Percentiles rank a stretch among this genome's conserved stretches.
These are phyloP conservation scores for Chesias legatella DNA, from an alignment of 2,888 invertebrate species.

Conservation along the genomic window DNA sequence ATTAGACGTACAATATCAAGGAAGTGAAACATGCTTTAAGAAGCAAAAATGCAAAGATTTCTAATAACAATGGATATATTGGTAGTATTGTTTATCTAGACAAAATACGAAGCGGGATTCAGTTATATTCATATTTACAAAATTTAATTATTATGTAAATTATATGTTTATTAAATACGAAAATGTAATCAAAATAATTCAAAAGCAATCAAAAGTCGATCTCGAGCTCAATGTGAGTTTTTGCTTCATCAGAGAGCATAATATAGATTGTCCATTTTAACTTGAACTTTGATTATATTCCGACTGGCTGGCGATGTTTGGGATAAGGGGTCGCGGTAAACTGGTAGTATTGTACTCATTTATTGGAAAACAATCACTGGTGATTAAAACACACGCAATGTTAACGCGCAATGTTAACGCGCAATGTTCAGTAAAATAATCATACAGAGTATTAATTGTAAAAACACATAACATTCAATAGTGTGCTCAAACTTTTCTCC, in stretches of 20 bases:
- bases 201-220: conserved; percentile 5
- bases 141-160: no score
- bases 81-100: no score
- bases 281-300: conserved; percentile 9
- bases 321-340: conserved; percentile 6
- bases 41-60: no score
- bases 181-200: conserved; percentile 16
- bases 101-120: no score
- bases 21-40: no score
- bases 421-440: background rate
- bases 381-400: conserved; percentile 8
- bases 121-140: no score
- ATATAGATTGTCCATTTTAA: conserved; percentile 18
- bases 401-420: background rate
- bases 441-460: background rate
- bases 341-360: conserved; percentile 13
- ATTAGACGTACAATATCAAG: no score
- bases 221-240: conserved; percentile 10
- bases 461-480: no score
- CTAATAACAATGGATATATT: no score
- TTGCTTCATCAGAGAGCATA: conserved; percentile 18
- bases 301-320: conserved; percentile 1
- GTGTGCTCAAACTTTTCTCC: no score
- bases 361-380: conserved; percentile 25
- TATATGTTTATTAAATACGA: background rate